Base-by-base conservation (phyloP, 1,140 invertebrate species). In the Zaprionus kolodkinae region DNA sequence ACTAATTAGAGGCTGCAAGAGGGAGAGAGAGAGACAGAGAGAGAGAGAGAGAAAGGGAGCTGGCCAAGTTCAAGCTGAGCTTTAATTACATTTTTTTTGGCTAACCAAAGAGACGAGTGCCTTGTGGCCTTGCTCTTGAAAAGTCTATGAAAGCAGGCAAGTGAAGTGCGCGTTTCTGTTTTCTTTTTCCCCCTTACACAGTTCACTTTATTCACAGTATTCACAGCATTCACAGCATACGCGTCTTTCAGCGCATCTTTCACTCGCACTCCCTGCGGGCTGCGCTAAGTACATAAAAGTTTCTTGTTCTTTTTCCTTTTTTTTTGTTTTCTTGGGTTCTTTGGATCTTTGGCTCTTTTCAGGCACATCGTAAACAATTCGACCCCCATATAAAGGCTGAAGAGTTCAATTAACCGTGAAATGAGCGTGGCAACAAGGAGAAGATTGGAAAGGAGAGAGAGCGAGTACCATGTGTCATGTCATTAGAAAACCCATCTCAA, bases 371-470 rank as follows among this genome's bases (percentile, higher is more conserved):
- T 72, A 76, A 76, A 72, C 68, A 76, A 72, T 71, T 61, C 55
- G 62, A 40, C 40, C 38, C 13, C 38, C 38, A n/a, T 40, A 40
- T n/a, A 2, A 33, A 56, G 70, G 57, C 74, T 6, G 10, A 72
- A 56, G 52, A 67, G 74, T 76, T 76, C 70, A 76, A 76, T 76
- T 76, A 76, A 67, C 50, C 70, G 67, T 72, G 35, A 76, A 76
- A 72, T 35, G 62, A 63, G 63, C 21, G 27, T 50, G 59, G 63
- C 33, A 40, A 25, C 27, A 65, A 27, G 56, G 48, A 65, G 40
- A 43, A 60, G 35, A 30, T n/a, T 55, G 67, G 45, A 21, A 21
- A 21, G 21, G 21, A 21, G 21, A 21, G 21, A 21, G n/a, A n/a
- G 57, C 30, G 13, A 40, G 38, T 40, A 40, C 21, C 21, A 15